Conservation (phyloP, 2,888 invertebrate genomes). For the Bimastos eiseni region DNA sequence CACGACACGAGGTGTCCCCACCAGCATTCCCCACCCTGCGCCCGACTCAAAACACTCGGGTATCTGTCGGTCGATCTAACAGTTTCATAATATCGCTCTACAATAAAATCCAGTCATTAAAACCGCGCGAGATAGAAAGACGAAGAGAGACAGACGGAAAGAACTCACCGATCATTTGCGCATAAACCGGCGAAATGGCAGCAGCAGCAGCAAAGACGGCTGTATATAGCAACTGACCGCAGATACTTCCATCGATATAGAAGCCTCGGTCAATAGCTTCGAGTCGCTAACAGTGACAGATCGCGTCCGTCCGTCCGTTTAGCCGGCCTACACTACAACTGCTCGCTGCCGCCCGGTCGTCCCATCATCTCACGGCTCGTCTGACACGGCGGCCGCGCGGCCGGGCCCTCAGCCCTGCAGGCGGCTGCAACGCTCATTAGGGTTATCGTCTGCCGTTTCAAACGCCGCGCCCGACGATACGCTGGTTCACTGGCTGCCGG, state of each 20-base stretch:
- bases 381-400: conserved; percentile 5
- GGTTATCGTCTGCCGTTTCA: conserved; percentile 19
- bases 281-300: conserved; percentile 22
- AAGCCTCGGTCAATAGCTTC: conserved; percentile 15
- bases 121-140: not conserved
- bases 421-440: conserved; percentile 8
- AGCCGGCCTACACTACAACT: conserved; percentile 14
- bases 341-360: not conserved
- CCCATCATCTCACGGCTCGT: conserved; percentile 15
- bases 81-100: not conserved
- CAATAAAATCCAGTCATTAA: conserved; percentile 6
- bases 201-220: not conserved
- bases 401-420: conserved; percentile 15
- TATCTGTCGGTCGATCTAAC: not conserved
- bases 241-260: not conserved
- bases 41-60: not conserved
- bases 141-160: conserved; percentile 7
- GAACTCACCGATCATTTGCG: conserved; percentile 18
- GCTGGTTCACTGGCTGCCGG: conserved; percentile 23
- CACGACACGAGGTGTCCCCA: not conserved
- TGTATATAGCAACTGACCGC: not conserved
- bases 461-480: conserved; percentile 17
- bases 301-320: conserved; percentile 13
- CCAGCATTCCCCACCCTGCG: not conserved
- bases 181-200: conserved; percentile 1